Conservation (phyloP, 2,888 invertebrate species). For the Ferdinandea cuprea region DNA sequence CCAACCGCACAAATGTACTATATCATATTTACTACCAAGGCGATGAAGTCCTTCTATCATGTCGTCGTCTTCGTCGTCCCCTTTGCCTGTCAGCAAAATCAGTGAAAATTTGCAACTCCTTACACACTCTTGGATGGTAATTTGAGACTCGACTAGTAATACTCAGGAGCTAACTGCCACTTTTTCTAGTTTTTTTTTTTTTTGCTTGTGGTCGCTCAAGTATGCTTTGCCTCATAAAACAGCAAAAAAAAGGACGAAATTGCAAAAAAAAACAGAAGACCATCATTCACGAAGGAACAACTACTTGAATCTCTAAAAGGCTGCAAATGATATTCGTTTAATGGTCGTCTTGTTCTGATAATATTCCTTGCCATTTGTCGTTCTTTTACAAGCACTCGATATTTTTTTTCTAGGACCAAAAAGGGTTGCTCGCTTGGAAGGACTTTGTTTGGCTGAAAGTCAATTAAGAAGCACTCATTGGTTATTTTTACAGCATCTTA, state of each 20-base stretch:
- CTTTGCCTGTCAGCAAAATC: conserved; percentile 3
- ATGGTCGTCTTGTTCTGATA: conserved; percentile 5
- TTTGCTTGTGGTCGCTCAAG: background rate
- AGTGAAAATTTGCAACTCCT: conserved; percentile 31
- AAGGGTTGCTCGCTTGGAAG: background rate
- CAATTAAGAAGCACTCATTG: conserved; percentile 49
- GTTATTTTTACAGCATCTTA: conserved; percentile 26
- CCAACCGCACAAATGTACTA: background rate
- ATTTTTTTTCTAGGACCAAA: conserved; percentile 1
- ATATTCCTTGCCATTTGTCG: conserved; percentile 2
- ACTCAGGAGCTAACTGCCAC: conserved; percentile 9
- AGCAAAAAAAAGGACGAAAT: background rate
- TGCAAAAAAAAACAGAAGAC: background rate
- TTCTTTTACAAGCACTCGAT: conserved; percentile 2
- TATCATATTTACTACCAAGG: background rate
- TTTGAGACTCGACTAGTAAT: conserved; percentile 17
- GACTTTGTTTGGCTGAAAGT: background rate
- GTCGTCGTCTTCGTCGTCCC: background rate
- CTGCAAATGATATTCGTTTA: conserved; percentile 30
- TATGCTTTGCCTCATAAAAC: background rate
- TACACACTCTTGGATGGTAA: conserved; percentile 11
- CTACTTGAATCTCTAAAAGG: conserved; percentile 28
- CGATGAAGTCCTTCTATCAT: conserved; percentile 8
- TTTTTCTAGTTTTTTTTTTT: background rate
- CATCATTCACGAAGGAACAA: conserved; percentile 5